Evolutionary conservation across 2,888 invertebrate genomes (phyloP), one percentile per base, ranked within the genome.

Genomic region (Abrostola tripartita): DNA sequence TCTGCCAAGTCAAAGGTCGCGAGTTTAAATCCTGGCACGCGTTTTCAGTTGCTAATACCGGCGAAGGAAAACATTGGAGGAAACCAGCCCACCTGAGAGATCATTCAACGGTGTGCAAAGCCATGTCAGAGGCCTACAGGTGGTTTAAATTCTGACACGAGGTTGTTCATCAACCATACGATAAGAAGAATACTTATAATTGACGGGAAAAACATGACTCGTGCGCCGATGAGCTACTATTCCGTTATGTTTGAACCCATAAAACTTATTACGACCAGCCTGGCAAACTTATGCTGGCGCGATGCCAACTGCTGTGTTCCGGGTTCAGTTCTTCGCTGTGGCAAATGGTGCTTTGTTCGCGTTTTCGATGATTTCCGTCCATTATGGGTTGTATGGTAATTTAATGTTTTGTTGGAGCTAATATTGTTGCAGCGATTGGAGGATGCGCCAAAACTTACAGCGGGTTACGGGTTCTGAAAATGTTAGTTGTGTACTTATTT

Each of bases 301-400:
- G 10, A 12, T 72, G 84, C 85, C 85, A 85, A 74, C 53, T 40
- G 42, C 41, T 42, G 37, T 61, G 75, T 85, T 84, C 84, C 85
- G 85, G 80, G 84, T 85, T 83, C 69, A 77, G 57, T 78, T 85
- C 79, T 76, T 67, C 69, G 71, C 72, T 74, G 57, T 67, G 58
- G 61, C 55, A 79, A 71, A 75, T 77, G 50, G 71, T 71, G 71
- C 69, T 76, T 73, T 74, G 68, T 74, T 70, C 61, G 68, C 51
- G 52, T 75, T 75, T 75, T 78, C 73, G 69, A 78, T 78, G 65
- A 72, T 78, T 75, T 77, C 69, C 76, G 63, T 69, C 49, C 55
- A 67, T 62, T 68, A 66, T 71, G 52, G 61, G 52, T 52, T 66
- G 56, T 12, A 36, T 50, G 11, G 61, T 66, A 55, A 73, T 72